Conservation (phyloP, 2,888 invertebrate genomes). For the Lymantria monacha region DNA sequence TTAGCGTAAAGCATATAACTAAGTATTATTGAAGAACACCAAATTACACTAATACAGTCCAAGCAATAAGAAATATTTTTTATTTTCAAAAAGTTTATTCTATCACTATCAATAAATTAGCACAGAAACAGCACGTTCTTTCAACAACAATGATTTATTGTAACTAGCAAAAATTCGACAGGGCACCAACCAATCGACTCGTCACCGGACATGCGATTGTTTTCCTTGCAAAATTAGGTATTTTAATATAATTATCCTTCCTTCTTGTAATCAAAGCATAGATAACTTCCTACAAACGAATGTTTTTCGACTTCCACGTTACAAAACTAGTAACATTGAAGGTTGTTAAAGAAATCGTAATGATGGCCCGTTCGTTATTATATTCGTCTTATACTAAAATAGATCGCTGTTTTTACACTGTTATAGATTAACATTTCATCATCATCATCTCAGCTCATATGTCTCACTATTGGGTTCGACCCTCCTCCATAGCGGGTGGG, state of each 20-base stretch:
- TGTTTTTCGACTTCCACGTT: constrained; percentile 3
- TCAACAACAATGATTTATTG: constrained; percentile 7
- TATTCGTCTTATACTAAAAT: no score
- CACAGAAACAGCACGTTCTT: constrained; percentile 14
- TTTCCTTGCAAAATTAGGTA: constrained; percentile 7
- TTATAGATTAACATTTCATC: no score
- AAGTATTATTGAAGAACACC: no score
- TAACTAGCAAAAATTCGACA: constrained; percentile 18
- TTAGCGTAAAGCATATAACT: no score
- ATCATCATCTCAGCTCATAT: no score
- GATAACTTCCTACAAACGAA: constrained; percentile 5
- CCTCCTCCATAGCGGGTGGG: no score
- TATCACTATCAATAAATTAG: constrained; percentile 1
- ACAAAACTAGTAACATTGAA: constrained; percentile 17
- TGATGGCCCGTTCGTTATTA: background rate
- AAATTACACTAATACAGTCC: background rate
- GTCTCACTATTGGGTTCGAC: no score
- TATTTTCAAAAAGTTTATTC: constrained; percentile 21
- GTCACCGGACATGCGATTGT: constrained; percentile 16
- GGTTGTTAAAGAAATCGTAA: constrained; percentile 12
- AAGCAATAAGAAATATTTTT: constrained; percentile 18
- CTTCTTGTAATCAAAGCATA: constrained; percentile 18
- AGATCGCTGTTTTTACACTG: no score
- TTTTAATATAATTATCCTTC: constrained; percentile 25
- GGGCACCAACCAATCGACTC: background rate